These are phyloP conservation scores for Actenoides lindsayi DNA, from an alignment of 2,113 vertebrate genomes.

Conservation along the genomic window DNA sequence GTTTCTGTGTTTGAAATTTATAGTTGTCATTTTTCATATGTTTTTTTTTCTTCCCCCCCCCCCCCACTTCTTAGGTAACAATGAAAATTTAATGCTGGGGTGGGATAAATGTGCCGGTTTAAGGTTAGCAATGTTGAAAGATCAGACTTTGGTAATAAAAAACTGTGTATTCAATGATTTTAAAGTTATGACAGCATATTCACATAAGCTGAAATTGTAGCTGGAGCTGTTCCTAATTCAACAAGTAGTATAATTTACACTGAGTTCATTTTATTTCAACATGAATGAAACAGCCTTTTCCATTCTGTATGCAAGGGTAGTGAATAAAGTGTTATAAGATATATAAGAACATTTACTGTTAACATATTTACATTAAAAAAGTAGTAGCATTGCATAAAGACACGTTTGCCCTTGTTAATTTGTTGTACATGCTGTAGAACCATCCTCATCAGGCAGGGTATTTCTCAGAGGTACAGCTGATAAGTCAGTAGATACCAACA, in stretches of 20 bases:
- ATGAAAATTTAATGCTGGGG: slow-evolving; percentile 1
- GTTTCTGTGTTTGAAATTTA: neutral
- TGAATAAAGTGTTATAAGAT: neutral
- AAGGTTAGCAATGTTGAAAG: neutral
- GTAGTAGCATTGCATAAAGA: neutral
- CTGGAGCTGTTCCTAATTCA: neutral
- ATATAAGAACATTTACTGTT: neutral
- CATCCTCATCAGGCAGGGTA: neutral
- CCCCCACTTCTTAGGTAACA: neutral
- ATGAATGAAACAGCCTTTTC: neutral
- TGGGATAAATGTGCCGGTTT: neutral
- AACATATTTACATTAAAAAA: neutral
- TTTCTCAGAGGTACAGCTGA: slow-evolving; percentile 6
- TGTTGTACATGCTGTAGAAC: slow-evolving; percentile 10
- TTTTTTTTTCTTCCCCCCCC: neutral
- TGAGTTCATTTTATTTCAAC: neutral
- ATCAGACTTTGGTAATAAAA: neutral
- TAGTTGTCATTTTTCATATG: neutral
- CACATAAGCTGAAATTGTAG: neutral
- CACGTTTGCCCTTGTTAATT: neutral
- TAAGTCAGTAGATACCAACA: neutral
- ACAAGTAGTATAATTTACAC: neutral
- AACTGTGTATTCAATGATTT: neutral
- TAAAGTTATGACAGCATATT: neutral
- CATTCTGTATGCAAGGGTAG: neutral